phyloP scores from a whole-genome alignment of 2,113 vertebrate genomes.

The Podilymbus podiceps region DNA sequence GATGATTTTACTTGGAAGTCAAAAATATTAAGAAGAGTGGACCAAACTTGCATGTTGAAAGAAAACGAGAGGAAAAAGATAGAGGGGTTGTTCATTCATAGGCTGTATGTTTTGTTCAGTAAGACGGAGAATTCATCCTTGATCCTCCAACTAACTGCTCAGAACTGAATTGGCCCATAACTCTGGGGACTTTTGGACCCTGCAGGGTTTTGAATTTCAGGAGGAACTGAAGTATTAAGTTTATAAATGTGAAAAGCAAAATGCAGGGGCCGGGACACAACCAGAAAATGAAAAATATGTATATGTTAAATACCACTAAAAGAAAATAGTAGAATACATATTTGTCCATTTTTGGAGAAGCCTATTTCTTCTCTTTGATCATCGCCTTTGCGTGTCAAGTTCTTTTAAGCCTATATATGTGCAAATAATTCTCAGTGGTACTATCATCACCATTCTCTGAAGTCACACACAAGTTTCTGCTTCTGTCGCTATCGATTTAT shows the following conservation, averaged over 20 bases:
- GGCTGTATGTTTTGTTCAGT: not conserved
- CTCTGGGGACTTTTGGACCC: not conserved
- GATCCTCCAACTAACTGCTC: not conserved
- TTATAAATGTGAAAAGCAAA: not conserved
- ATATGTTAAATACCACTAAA: not conserved
- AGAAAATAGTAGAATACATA: not conserved
- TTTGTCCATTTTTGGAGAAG: not conserved
- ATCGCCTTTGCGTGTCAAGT: not conserved
- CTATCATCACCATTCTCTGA: not conserved
- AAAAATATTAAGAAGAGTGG: slow-evolving; percentile 55
- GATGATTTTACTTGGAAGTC: slow-evolving; percentile 72
- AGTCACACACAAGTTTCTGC: not conserved
- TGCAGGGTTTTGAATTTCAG: not conserved
- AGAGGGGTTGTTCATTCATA: not conserved
- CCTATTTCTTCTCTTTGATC: not conserved
- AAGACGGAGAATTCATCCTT: not conserved
- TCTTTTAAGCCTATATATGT: not conserved
- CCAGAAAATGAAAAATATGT: not conserved
- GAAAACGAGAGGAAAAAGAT: not conserved
- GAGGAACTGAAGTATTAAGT: not conserved
- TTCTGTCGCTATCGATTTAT: not conserved
- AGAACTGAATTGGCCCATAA: not conserved
- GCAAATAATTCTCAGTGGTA: not conserved
- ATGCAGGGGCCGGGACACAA: accelerated
- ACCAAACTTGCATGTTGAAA: slow-evolving; percentile 26